Evolutionary conservation across 2,113 vertebrate species (phyloP).

Genomic region (Lampris megalopsis): DNA sequence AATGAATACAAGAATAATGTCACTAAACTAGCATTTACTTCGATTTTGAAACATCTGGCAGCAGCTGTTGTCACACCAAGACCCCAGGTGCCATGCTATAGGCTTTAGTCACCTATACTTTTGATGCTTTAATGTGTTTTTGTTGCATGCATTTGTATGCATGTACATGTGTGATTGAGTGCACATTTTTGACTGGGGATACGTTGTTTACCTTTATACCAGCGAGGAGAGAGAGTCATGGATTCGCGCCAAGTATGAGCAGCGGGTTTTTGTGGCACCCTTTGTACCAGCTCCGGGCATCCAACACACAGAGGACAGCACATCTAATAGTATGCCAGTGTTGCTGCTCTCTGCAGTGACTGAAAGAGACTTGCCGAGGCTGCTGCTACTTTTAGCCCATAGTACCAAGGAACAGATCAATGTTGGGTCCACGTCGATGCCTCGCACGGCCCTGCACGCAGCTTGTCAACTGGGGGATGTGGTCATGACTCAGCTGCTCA

Average conservation of each 20-base stretch:
- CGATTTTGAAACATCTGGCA: not conserved
- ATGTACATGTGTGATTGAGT: not conserved
- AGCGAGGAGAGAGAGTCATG: constrained; percentile 95
- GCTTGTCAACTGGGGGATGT: constrained; percentile 91
- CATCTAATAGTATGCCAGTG: constrained; percentile 64
- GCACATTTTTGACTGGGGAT: not conserved
- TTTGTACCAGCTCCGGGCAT: constrained; percentile 74
- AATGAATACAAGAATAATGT: not conserved
- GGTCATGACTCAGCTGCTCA: constrained; percentile 94
- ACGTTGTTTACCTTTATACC: constrained; percentile 4
- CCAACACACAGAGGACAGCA: constrained; percentile 53
- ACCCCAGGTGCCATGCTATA: not conserved
- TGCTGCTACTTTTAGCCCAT: constrained; percentile 93
- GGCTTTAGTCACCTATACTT: not conserved
- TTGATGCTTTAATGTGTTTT: not conserved
- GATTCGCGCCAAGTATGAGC: constrained; percentile 96
- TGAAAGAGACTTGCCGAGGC: constrained; percentile 85
- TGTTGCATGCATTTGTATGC: not conserved
- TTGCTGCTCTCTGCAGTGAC: constrained; percentile 86
- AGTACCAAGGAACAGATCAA: constrained; percentile 92
- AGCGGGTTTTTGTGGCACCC: constrained; percentile 89
- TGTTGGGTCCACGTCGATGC: constrained; percentile 62
- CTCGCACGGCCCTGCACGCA: constrained; percentile 88
- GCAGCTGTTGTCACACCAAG: not conserved
- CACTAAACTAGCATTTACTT: not conserved